phyloP scores from a whole-genome alignment of 2,113 vertebrate species.

The Oryzias javanicus region DNA sequence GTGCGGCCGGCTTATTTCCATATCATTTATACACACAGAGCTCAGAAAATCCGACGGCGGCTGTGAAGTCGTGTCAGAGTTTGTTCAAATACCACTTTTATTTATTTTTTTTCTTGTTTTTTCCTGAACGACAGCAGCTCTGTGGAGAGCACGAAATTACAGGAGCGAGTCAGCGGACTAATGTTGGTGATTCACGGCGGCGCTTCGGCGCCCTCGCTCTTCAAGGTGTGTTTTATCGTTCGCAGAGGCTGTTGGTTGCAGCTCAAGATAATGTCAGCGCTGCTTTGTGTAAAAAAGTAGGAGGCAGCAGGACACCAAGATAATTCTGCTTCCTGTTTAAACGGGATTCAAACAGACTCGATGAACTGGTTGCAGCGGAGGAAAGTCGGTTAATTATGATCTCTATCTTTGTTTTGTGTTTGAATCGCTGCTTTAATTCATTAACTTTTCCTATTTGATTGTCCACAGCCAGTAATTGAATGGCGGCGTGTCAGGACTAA shows the following conservation, averaged over 20 bases:
- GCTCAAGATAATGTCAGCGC: slow-evolving; percentile 59
- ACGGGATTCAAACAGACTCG: slow-evolving; percentile 21
- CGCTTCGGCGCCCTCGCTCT: slow-evolving; percentile 51
- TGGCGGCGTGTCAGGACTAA: slow-evolving; percentile 36
- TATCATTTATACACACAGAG: slow-evolving; percentile 40
- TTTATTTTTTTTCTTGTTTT: slow-evolving; percentile 1
- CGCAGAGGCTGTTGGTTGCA: slow-evolving; percentile 38
- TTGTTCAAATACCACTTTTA: slow-evolving; percentile 10
- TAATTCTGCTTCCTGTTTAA: slow-evolving; percentile 26
- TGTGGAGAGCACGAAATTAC: slow-evolving; percentile 47
- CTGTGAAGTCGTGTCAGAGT: slow-evolving; percentile 1
- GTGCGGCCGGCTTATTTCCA: slow-evolving; percentile 24
- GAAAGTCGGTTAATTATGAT: slow-evolving; percentile 45
- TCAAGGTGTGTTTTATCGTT: slow-evolving; percentile 58
- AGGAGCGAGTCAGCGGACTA: slow-evolving; percentile 50
- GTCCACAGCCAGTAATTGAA: slow-evolving; percentile 53
- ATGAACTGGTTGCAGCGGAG: slow-evolving; percentile 13
- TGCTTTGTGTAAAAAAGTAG: slow-evolving; percentile 41
- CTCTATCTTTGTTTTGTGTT: slow-evolving; percentile 44
- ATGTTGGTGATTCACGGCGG: slow-evolving; percentile 55
- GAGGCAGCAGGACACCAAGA: slow-evolving; percentile 36
- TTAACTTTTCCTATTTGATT: slow-evolving; percentile 43
- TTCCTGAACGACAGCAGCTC: slow-evolving; percentile 38
- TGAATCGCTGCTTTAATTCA: slow-evolving; percentile 35
- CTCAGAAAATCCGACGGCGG: not conserved